These are phyloP conservation scores for Furnarius figulus DNA, from an alignment of 2,113 vertebrate genomes.

Conservation along the genomic window DNA sequence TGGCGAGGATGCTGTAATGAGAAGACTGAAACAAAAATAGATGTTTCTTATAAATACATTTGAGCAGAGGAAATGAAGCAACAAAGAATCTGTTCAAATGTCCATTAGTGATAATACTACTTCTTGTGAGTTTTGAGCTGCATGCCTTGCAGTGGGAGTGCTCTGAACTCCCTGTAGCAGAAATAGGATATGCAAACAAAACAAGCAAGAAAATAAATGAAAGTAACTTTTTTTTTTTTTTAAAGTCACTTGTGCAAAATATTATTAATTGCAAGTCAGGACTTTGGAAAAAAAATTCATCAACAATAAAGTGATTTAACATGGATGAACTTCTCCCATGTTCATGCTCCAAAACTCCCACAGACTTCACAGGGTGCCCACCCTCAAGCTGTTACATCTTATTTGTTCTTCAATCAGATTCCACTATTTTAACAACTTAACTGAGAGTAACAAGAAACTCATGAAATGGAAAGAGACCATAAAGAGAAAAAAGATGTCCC, in stretches of 20 bases:
- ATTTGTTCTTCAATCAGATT: background rate
- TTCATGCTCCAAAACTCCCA: background rate
- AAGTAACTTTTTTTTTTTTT: rapidly evolving
- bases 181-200: background rate
- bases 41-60: background rate
- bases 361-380: background rate
- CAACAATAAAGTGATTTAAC: background rate
- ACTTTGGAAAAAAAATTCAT: background rate
- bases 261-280: background rate
- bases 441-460: background rate
- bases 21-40: slow-evolving; percentile 32
- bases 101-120: background rate
- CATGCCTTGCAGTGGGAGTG: background rate
- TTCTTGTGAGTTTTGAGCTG: background rate
- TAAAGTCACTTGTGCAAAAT: background rate
- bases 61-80: background rate
- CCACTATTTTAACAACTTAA: background rate
- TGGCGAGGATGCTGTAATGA: background rate
- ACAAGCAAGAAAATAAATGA: background rate
- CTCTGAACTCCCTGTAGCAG: background rate
- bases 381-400: background rate
- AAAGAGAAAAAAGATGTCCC: background rate
- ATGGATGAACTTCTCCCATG: background rate
- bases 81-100: background rate
- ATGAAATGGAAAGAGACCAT: background rate